Percentiles rank a stretch among this genome's conserved stretches.
These are phyloP conservation scores for Pseudomyrmex cubaensis DNA, from an alignment of 1,140 invertebrate species.

Conservation along the genomic window DNA sequence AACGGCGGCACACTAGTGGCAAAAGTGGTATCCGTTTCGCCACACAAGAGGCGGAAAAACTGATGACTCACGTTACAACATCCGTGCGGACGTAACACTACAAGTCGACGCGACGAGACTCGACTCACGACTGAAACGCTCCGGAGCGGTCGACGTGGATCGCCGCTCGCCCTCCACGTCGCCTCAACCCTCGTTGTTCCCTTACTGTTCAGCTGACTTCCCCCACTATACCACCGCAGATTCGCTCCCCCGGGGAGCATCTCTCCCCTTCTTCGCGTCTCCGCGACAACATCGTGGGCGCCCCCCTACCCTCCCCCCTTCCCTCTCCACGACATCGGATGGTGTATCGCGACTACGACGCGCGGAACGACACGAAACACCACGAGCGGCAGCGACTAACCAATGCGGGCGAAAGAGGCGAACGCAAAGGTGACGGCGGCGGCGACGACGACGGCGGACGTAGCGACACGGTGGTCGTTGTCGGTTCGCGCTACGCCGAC, in stretches of 20 bases:
- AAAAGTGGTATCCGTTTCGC: neutral
- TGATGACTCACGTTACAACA: neutral
- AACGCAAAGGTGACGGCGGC: constrained; percentile 65
- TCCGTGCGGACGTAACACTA: neutral
- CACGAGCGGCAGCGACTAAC: constrained; percentile 49
- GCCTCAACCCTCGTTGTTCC: constrained; percentile 24
- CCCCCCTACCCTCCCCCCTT: neutral
- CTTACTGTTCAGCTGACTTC: constrained; percentile 65
- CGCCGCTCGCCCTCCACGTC: constrained; percentile 59
- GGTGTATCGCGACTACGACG: constrained; percentile 47
- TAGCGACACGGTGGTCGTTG: constrained; percentile 79
- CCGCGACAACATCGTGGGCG: constrained; percentile 53
- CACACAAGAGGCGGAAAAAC: constrained; percentile 13
- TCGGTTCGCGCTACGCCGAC: constrained; percentile 79
- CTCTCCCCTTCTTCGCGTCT: constrained; percentile 58
- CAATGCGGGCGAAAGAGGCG: constrained; percentile 66
- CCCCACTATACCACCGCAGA: constrained; percentile 67
- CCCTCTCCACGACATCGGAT: constrained; percentile 8
- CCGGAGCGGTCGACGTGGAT: constrained; percentile 54
- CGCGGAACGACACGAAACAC: constrained; percentile 62
- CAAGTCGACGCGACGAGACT: constrained; percentile 71
- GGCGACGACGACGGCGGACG: constrained; percentile 70
- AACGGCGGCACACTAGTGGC: neutral
- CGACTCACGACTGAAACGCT: constrained; percentile 74
- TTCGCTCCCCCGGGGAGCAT: constrained; percentile 60